Base-by-base conservation (phyloP, 2,797 vertebrate species). In the Poeciliopsis presidionis region DNA sequence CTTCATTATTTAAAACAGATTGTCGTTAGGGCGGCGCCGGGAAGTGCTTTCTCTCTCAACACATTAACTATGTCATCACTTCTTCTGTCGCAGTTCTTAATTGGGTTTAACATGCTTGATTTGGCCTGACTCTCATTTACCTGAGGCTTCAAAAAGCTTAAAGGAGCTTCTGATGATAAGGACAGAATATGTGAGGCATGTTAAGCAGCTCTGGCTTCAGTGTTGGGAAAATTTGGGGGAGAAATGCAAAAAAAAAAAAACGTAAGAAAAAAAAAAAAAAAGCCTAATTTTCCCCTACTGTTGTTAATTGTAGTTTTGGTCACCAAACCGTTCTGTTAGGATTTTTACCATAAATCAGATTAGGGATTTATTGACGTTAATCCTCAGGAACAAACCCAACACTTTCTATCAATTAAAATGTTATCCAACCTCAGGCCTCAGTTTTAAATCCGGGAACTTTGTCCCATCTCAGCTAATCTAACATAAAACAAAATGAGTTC, bases 51-150 rank as follows among this genome's bases (percentile, higher is more conserved):
- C 73, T 83, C 72, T 72, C 63, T 67, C 74, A 53, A 7, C 72
- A 46, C 80, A 73, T 75, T 75, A 76, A 85, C 87, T 84, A 86
- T 82, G 82, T 69, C 77, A 61, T 84, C 76, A 18, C 53, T 75
- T 76, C 14, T 63, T 81, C 61, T n/a, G 74, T 25, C 11, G 76
- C 79, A 16, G 33, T 63, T 5, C 79, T 77, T 88, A 87, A 91
- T 83, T 87, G 78, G 74, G 75, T 83, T 80, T 84, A 83, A 84
- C 73, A 61, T 59, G 84, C 84, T 79, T 79, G 74, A 80, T 85
- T 85, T 83, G 81, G 73, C 79, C 86, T 76, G 74, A 77, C 53
- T 82, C 9, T 61, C 39, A 45, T 81, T 90, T 76, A 87, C 81
- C 75, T 65, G 49, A 83, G 74, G 77, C 67, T 53, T 81, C 73